Evolutionary conservation across 1,140 invertebrate species (phyloP).

Genomic region (Euura lappo): DNA sequence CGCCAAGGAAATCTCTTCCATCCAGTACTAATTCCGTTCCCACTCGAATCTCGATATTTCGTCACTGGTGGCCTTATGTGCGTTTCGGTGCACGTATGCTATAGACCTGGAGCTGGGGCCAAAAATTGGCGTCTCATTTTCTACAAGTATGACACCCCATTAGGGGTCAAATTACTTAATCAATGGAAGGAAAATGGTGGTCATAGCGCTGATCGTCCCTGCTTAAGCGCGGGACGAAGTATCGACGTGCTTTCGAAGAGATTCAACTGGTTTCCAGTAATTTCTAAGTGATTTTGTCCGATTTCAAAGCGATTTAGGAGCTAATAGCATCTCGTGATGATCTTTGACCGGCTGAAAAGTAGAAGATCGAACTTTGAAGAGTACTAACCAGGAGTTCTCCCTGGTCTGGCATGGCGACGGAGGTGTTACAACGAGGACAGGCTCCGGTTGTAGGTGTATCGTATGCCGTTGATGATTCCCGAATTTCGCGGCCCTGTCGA

Average conservation of each 20-base stretch:
- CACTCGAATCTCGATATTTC: too few species aligned
- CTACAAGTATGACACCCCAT: not conserved
- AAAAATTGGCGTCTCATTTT: not conserved
- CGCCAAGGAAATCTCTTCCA: too few species aligned
- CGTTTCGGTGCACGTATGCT: too few species aligned
- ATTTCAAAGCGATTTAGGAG: too few species aligned
- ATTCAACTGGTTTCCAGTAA: too few species aligned
- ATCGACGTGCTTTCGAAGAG: not conserved
- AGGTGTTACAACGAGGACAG: constrained; percentile 35
- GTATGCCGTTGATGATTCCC: constrained; percentile 35
- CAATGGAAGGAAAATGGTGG: not conserved
- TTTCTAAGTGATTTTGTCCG: too few species aligned
- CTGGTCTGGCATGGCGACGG: constrained; percentile 23
- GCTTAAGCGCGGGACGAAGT: not conserved
- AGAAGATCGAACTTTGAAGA: not conserved
- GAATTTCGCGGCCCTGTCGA: constrained; percentile 11
- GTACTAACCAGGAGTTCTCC: not conserved
- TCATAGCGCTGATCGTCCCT: not conserved
- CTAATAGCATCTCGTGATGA: too few species aligned
- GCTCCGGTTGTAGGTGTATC: constrained; percentile 41
- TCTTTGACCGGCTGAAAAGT: too few species aligned
- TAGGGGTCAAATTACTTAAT: not conserved
- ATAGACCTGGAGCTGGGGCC: not conserved
- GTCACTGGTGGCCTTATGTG: too few species aligned
- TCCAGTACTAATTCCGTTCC: too few species aligned